phyloP scores from a whole-genome alignment of 2,113 vertebrate species.

The Toxostoma redivivum region DNA sequence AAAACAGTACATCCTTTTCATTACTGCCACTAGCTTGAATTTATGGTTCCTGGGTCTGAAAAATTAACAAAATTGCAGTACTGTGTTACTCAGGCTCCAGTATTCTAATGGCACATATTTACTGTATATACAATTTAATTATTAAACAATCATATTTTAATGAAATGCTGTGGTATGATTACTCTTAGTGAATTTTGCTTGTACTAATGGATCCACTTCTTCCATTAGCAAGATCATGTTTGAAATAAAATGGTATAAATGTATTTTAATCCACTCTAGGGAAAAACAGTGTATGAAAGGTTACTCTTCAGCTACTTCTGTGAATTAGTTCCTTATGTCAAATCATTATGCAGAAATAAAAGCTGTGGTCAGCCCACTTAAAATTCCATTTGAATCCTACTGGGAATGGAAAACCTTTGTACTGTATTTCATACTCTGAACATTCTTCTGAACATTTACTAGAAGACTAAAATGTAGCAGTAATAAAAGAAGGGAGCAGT shows the following conservation, averaged over 20 bases:
- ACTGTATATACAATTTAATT: slow-evolving; percentile 23
- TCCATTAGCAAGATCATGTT: slow-evolving; percentile 38
- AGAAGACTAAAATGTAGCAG: neutral
- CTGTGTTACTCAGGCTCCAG: neutral
- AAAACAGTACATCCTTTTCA: neutral
- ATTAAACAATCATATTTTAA: slow-evolving; percentile 57
- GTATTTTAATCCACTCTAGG: slow-evolving; percentile 45
- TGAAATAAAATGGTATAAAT: slow-evolving; percentile 43
- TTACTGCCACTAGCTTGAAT: neutral
- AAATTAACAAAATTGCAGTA: slow-evolving; percentile 24
- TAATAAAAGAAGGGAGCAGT: neutral
- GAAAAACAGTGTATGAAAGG: neutral
- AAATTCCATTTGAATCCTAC: slow-evolving; percentile 51
- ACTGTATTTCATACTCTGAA: neutral
- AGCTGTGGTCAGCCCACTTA: slow-evolving; percentile 48
- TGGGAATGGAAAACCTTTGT: slow-evolving; percentile 10
- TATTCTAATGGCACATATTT: neutral
- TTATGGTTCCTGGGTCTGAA: neutral
- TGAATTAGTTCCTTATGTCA: slow-evolving; percentile 45
- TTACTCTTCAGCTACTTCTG: slow-evolving; percentile 3
- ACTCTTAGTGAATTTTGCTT: slow-evolving; percentile 18
- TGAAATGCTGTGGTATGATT: slow-evolving; percentile 28
- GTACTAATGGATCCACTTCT: slow-evolving; percentile 39
- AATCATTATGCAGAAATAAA: slow-evolving; percentile 54
- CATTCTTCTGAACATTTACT: neutral